Percentiles rank a stretch among this genome's conserved stretches.
Evolutionary conservation across 1,140 invertebrate genomes (phyloP).

Genomic region (Drosophila tropicalis): DNA sequence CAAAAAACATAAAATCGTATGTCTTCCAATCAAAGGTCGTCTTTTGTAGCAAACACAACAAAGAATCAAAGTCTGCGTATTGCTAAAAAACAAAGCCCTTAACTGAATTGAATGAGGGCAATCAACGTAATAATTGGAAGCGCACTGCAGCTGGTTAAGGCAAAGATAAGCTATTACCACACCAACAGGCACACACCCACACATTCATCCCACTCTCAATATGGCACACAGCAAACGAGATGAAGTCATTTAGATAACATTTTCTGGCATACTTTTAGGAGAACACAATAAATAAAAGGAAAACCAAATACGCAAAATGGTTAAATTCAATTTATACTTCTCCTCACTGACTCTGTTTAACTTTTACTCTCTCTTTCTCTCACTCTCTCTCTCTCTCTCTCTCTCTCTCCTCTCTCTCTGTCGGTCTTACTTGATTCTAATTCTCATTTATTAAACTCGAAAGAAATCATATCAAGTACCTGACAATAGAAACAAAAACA

Average conservation of each 20-base stretch:
- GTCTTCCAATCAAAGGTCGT: slow-evolving; percentile 83
- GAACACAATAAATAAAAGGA: background rate
- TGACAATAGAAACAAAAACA: slow-evolving; percentile 75
- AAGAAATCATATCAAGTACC: slow-evolving; percentile 77
- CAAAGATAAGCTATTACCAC: slow-evolving; percentile 31
- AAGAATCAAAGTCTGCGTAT: slow-evolving; percentile 78
- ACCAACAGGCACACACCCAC: slow-evolving; percentile 26
- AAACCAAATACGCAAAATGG: slow-evolving; percentile 5
- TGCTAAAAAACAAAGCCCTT: slow-evolving; percentile 60
- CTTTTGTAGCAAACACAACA: slow-evolving; percentile 82
- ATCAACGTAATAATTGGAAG: slow-evolving; percentile 53
- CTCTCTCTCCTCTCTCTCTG: slow-evolving; percentile 9
- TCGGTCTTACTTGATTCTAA: slow-evolving; percentile 27
- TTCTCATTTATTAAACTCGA: background rate
- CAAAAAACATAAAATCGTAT: slow-evolving; percentile 83
- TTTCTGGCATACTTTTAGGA: slow-evolving; percentile 41
- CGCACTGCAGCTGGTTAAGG: slow-evolving; percentile 59
- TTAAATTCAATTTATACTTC: background rate
- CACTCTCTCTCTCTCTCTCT: background rate
- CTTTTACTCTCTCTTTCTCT: background rate
- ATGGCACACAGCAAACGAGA: slow-evolving; percentile 49
- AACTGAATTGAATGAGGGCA: slow-evolving; percentile 18
- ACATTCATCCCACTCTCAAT: slow-evolving; percentile 23
- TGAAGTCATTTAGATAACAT: slow-evolving; percentile 36
- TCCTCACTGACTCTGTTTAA: too few species aligned